These are phyloP conservation scores for Macrostomum lignano DNA, from an alignment of 1,140 invertebrate genomes.

Conservation along the genomic window DNA sequence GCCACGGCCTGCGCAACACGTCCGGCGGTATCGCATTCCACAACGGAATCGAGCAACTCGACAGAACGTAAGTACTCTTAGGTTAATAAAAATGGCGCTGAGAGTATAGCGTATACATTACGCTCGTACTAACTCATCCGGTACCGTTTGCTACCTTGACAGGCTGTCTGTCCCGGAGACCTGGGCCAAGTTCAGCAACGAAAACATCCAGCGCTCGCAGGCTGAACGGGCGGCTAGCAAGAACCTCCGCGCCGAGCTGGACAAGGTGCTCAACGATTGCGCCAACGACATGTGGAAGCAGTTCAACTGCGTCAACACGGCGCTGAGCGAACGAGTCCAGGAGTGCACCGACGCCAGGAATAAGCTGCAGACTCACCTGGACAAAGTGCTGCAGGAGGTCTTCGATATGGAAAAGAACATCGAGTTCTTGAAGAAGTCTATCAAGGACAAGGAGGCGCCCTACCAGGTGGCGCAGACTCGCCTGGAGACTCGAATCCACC, in stretches of 20 bases:
- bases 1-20: constrained; percentile 48
- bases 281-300: constrained; percentile 59
- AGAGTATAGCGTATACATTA: too few relatives aligned
- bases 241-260: constrained; percentile 45
- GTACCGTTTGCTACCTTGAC: constrained; percentile 1
- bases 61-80: constrained; percentile 39
- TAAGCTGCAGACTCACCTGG: constrained; percentile 51
- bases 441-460: constrained; percentile 25
- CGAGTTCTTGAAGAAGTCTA: constrained; percentile 25
- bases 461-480: constrained; percentile 53
- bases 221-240: constrained; percentile 48
- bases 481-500: constrained; percentile 48
- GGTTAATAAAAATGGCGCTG: too few relatives aligned
- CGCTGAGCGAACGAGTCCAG: constrained; percentile 20
- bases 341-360: constrained; percentile 31
- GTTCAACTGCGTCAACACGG: constrained; percentile 38
- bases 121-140: too few relatives aligned
- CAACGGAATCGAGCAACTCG: constrained; percentile 58
- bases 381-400: constrained; percentile 59
- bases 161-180: constrained; percentile 49
- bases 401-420: constrained; percentile 40
- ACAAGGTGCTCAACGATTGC: constrained; percentile 47
- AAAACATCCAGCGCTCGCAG: constrained; percentile 51
- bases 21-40: constrained; percentile 59
- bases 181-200: constrained; percentile 58